A percentile compares a stretch with the other conserved stretches of the same genome.
Conservation (phyloP, 1,140 invertebrate species). For the Tetranychus cinnabarinus region DNA sequence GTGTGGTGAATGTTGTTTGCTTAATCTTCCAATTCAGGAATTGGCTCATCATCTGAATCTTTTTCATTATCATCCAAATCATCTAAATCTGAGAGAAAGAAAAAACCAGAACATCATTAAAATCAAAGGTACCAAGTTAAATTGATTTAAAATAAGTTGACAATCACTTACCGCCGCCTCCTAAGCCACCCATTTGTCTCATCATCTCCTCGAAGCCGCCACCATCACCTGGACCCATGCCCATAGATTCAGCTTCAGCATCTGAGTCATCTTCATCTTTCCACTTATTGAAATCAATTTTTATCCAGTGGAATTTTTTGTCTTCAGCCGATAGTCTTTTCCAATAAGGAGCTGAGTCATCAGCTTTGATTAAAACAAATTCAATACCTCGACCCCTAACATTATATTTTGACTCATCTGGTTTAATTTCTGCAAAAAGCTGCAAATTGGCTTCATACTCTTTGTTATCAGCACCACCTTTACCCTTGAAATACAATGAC, state of each 20-base stretch:
- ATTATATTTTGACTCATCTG: conserved; percentile 34
- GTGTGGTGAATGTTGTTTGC: too few species aligned
- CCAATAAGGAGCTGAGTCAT: conserved; percentile 50
- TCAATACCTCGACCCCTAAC: conserved; percentile 45
- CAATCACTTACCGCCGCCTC: conserved; percentile 7
- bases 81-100: background rate
- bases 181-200: conserved; percentile 30
- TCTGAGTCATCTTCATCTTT: conserved; percentile 67
- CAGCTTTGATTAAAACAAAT: conserved; percentile 46
- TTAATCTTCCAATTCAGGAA: conserved; percentile 2
- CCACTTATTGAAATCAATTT: conserved; percentile 91
- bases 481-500: conserved; percentile 52
- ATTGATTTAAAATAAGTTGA: background rate
- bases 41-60: conserved; percentile 5
- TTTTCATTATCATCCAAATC: conserved; percentile 2
- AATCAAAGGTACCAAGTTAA: background rate
- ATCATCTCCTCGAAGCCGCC: conserved; percentile 36
- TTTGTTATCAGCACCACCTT: conserved; percentile 59
- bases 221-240: conserved; percentile 50
- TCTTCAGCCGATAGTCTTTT: conserved; percentile 59
- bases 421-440: conserved; percentile 52
- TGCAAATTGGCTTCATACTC: conserved; percentile 59
- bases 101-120: background rate
- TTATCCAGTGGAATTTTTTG: conserved; percentile 80
- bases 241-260: conserved; percentile 27